These are phyloP conservation scores for Vulpes vulpes DNA, from an alignment of 2,113 vertebrate species.

Conservation along the genomic window DNA sequence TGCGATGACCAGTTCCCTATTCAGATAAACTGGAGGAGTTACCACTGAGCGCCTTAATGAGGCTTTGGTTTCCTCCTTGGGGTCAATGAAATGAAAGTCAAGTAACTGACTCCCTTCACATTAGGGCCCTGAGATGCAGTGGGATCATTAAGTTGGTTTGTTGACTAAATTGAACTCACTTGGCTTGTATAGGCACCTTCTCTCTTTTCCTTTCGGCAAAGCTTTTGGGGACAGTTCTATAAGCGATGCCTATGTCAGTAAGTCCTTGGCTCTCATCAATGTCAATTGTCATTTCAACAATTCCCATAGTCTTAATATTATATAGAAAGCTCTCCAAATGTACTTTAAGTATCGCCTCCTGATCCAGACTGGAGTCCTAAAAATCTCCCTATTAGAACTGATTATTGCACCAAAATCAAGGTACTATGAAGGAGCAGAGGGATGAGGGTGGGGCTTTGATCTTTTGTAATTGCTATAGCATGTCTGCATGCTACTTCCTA, in stretches of 20 bases:
- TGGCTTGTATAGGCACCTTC: background rate
- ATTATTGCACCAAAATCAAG: background rate
- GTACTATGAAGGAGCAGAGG: background rate
- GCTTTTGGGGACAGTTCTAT: background rate
- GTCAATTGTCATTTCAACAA: background rate
- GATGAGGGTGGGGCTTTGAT: background rate
- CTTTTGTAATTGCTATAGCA: background rate
- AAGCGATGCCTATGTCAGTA: background rate
- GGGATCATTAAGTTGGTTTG: background rate
- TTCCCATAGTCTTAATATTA: background rate
- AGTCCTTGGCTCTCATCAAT: background rate
- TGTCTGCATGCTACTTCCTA: background rate
- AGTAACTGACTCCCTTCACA: background rate
- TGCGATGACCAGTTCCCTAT: conserved; percentile 68
- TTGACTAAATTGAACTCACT: background rate
- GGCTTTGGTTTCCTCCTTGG: background rate
- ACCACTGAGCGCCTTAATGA: background rate
- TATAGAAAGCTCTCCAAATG: background rate
- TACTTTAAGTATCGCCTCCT: background rate
- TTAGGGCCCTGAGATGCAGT: background rate
- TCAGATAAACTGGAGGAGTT: conserved; percentile 68
- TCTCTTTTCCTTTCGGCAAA: background rate
- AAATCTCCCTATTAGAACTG: background rate
- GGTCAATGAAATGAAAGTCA: background rate
- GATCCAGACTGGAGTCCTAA: background rate